Base-by-base conservation (phyloP, 30 jellyfish, hydroid and myxozoan species). In the Phacellophora camtschatica region DNA sequence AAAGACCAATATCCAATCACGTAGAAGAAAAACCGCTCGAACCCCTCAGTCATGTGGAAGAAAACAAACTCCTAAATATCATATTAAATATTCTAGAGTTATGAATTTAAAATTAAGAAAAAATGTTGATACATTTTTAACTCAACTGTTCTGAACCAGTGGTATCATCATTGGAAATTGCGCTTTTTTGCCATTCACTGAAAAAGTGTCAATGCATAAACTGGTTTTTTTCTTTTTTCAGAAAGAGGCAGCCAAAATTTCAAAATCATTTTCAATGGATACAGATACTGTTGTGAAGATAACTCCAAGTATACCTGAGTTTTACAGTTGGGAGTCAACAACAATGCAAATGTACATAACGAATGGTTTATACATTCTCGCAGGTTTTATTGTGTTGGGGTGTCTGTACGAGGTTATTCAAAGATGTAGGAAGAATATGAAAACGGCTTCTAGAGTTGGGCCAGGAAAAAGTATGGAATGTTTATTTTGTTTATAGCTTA, bases 311-410 rank as follows among this genome's bases (percentile, higher is more conserved):
- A 72, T 49, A 16, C 91, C 91, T 3, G 84, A 48, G n/a, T 80
- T 80, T 59, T 80, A n/a, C 77, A 80, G 91, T 42, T 80, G 91
- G 91, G 84, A 50, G 35, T 80, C 91, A 20, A 25, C 3, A 4
- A 39, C 34, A 16, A 80, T 80, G 91, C 91, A 80, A 63, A 23
- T 54, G 19, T 80, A 80, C 24, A 24, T 80, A 23, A 80, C 65
- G 33, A 58, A 18, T 28, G 83, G 91, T 3, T 62, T 69, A 0
- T 5, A 22, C 15, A 9, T 46, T 1, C 45, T 80, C 2, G 77
- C 39, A 10, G 70, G 33, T 1, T 35, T 64, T 11, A 18, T 31
- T 1, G 20, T 80, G 22, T 49, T 64, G 19, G 91, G 91, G n/a
- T 25, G 39, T 0, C 7, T 64, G 34, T 80, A 45, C 28, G 91